phyloP scores from a whole-genome alignment of 1,140 invertebrate genomes.

The Chlorops oryzae region DNA sequence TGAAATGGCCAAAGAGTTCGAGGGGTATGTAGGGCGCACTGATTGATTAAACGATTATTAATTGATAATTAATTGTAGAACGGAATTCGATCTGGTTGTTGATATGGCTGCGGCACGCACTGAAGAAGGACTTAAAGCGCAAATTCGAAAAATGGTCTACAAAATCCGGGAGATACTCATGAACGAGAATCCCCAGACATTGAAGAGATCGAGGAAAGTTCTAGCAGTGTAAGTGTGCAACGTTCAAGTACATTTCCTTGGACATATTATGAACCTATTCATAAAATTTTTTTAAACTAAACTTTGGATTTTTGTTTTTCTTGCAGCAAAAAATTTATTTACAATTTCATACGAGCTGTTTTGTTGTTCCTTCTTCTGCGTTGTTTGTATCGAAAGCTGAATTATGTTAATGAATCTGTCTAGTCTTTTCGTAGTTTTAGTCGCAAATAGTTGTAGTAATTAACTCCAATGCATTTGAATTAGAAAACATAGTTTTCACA shows the following conservation, averaged over 20 bases:
- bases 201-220: not conserved
- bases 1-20: not conserved
- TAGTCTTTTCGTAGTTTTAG: too few relatives aligned
- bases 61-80: not conserved
- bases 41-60: not conserved
- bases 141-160: not conserved
- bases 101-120: not conserved
- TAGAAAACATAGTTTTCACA: too few relatives aligned
- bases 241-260: too few relatives aligned
- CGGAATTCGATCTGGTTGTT: not conserved
- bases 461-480: too few relatives aligned
- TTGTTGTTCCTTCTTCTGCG: constrained; percentile 29
- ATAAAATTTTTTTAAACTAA: too few relatives aligned
- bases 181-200: not conserved
- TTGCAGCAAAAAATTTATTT: constrained; percentile 24
- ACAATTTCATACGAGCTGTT: constrained; percentile 15
- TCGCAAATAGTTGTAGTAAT: too few relatives aligned
- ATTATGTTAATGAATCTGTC: too few relatives aligned
- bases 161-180: not conserved
- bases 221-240: not conserved
- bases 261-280: too few relatives aligned
- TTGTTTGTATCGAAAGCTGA: constrained; percentile 24
- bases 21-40: not conserved
- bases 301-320: too few relatives aligned
- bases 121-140: not conserved